Evolutionary conservation across 2,888 invertebrate genomes (phyloP), one percentile per base, ranked within the genome.

Genomic region (Protula sp.): DNA sequence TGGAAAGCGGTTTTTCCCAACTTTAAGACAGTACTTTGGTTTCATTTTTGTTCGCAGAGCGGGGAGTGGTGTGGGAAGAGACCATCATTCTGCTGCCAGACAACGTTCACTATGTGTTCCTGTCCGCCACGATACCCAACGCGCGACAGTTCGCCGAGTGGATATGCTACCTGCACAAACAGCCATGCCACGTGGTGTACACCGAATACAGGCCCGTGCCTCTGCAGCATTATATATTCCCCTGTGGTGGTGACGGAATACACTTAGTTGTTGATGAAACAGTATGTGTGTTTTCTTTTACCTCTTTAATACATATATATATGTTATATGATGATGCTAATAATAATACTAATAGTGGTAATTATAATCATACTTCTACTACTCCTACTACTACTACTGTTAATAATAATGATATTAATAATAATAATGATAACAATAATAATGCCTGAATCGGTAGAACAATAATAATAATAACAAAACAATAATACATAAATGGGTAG

Each of bases 1-100:
- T n/a, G n/a, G n/a, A n/a, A n/a, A n/a, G n/a, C n/a, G n/a, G n/a
- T n/a, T n/a, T n/a, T n/a, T n/a, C n/a, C n/a, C n/a, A n/a, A n/a
- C n/a, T n/a, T n/a, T n/a, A n/a, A n/a, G n/a, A n/a, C n/a, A n/a
- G n/a, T n/a, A n/a, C n/a, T n/a, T n/a, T n/a, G n/a, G n/a, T n/a
- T n/a, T n/a, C n/a, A n/a, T n/a, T n/a, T n/a, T n/a, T n/a, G n/a
- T n/a, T 22, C 38, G 4, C 71, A 83, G 98, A 99, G 80, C 86
- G 99, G 76, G 99, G 99, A 55, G 98, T 99, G 5, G 98, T 99
- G 1, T 99, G 99, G 99, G 95, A 97, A 85, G 99, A 99, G 84
- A 97, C 98, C 0, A 86, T 99, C 38, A 99, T 99, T 74, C 85
- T 99, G 31, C 83, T 99, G 47, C 98, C 97, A 0, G 94, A 98